Conservation (phyloP, 1,140 invertebrate genomes). For the Amyelois transitella region DNA sequence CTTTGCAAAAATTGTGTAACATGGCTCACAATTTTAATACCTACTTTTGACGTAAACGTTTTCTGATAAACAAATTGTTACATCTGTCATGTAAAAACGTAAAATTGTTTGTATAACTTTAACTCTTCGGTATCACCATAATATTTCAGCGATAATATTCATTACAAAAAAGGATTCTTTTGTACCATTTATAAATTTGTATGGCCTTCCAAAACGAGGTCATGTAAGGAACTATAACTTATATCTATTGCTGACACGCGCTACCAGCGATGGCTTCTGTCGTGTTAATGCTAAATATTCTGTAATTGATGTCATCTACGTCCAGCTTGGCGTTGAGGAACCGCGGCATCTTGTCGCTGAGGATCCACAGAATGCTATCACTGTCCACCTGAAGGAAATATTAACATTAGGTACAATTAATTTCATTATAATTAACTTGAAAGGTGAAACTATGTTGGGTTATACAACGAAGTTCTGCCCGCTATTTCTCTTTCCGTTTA, state of each 20-base stretch:
- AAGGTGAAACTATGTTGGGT: too few relatives aligned
- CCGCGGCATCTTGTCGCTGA: conserved; percentile 79
- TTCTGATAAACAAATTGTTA: too few relatives aligned
- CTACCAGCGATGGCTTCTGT: conserved; percentile 76
- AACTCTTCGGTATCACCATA: too few relatives aligned
- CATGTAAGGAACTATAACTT: not conserved
- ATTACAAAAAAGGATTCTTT: too few relatives aligned
- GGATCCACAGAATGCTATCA: conserved; percentile 78
- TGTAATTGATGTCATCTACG: conserved; percentile 77
- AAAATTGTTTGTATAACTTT: too few relatives aligned
- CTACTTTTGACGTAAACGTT: too few relatives aligned
- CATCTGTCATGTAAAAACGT: too few relatives aligned
- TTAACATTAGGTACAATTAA: not conserved
- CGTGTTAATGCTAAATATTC: conserved; percentile 76
- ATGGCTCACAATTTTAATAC: too few relatives aligned
- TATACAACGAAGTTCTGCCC: too few relatives aligned
- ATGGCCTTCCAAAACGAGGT: not conserved
- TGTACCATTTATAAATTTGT: not conserved
- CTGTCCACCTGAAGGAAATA: conserved; percentile 64
- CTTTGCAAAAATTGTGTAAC: too few relatives aligned
- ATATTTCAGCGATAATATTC: too few relatives aligned
- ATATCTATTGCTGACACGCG: conserved; percentile 52
- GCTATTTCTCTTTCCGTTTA: too few relatives aligned
- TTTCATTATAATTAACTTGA: not conserved
- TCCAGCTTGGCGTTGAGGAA: conserved; percentile 78